Percentiles rank a stretch among this genome's conserved stretches.
phyloP scores from a whole-genome alignment of 1,140 invertebrate species.

The Leguminivora glycinivorella region DNA sequence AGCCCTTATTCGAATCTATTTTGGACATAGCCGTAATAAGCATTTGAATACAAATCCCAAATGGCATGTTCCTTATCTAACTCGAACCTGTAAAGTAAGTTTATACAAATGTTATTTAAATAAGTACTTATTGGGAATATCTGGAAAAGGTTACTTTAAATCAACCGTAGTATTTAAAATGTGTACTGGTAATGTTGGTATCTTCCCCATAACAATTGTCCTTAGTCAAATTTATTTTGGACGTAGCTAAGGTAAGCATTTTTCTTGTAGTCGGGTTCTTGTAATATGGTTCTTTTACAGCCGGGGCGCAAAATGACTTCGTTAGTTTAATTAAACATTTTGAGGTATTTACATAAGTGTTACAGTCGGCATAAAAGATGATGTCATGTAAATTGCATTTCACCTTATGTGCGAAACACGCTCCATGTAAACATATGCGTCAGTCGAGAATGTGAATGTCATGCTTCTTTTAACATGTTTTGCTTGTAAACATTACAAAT shows the following conservation, averaged over 20 bases:
- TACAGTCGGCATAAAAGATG: neutral
- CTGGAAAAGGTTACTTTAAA: too few species aligned
- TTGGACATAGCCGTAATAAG: too few species aligned
- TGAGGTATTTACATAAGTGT: neutral
- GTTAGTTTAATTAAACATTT: neutral
- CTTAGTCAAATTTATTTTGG: neutral
- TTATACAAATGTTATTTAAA: too few species aligned
- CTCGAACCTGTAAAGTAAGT: too few species aligned
- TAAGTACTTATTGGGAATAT: too few species aligned
- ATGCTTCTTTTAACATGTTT: neutral
- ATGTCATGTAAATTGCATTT: slow-evolving; percentile 3
- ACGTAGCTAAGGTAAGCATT: neutral
- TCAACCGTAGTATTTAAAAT: too few species aligned
- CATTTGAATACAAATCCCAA: too few species aligned
- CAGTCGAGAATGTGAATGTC: neutral
- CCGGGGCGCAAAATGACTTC: neutral
- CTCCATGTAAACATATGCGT: neutral
- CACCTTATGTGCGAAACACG: neutral
- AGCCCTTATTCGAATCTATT: too few species aligned
- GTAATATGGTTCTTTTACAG: neutral
- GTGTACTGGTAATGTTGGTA: too few species aligned
- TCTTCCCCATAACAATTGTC: neutral
- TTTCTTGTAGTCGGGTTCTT: neutral
- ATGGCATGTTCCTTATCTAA: too few species aligned
- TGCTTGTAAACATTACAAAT: neutral